Base-by-base conservation (phyloP, 2,797 vertebrate species). In the Chiroxiphia lanceolata region DNA sequence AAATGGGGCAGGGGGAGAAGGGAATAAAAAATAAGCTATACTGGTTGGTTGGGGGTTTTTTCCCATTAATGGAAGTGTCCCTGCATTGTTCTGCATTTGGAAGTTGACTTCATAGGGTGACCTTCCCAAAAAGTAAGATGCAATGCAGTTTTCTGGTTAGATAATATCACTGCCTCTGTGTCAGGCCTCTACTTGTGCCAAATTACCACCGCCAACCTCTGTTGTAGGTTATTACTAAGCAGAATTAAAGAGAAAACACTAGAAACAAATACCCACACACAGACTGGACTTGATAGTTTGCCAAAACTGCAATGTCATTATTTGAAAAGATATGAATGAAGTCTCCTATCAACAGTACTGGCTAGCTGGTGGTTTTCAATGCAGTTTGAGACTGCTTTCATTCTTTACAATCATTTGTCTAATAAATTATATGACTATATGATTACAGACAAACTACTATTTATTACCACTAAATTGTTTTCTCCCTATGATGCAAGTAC, bases 111-210 rank as follows among this genome's bases (percentile, higher is more conserved):
- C 81, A 44, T 78, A 60, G 56, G 12, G 60, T 94, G 67, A 94
- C 92, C 89, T 95, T 94, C 56, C 68, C 81, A 80, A 91, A 92
- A 89, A 89, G 50, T 45, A 74, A 90, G 87, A 85, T 96, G 90
- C 92, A 95, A 57, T 92, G 93, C 95, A 94, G 92, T 60, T 93
- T 95, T 96, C 76, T 85, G 71, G 64, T 93, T 87, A 93, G 94
- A 65, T 93, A 94, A 92, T 67, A 61, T 68, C 75, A 67, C n/a
- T 68, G 83, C 50, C 54, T 84, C 59, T 42, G 29, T 95, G 79
- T 93, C 90, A 95, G 59, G 56, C 45, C 51, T 84, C 27, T 45
- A 29, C 23, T 82, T 2, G 11, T 87, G 90, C 92, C 94, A 96
- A 89, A 95, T 14, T 80, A 65, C 77, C 78, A 80, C 42, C 42